Conservation (phyloP, 2,113 vertebrate species). For the Neolamprologus tretocephalus region DNA sequence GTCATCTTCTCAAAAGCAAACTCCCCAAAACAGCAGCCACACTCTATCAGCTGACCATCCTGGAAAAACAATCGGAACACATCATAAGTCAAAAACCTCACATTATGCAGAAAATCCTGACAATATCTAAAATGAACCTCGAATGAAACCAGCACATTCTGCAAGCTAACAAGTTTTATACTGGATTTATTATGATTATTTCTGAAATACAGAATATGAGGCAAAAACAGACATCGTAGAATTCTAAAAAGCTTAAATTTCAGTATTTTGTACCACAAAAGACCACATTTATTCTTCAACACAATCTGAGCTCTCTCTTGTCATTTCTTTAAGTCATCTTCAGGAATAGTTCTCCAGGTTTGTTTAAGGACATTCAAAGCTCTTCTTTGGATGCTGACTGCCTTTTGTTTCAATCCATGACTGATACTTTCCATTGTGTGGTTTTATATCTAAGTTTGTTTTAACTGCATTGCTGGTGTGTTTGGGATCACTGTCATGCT, state of each 20-base stretch:
- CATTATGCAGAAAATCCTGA: neutral
- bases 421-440: neutral
- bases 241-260: neutral
- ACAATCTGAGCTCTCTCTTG: neutral
- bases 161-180: neutral
- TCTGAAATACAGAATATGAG: neutral
- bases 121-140: neutral
- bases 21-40: conserved; percentile 92
- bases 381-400: neutral
- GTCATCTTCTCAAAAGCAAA: conserved; percentile 96
- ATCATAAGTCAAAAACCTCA: neutral
- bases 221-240: neutral
- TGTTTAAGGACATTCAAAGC: neutral
- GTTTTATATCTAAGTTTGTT: neutral
- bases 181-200: neutral
- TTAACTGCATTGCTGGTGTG: neutral
- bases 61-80: conserved; percentile 20
- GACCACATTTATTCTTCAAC: neutral
- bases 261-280: neutral
- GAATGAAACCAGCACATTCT: neutral
- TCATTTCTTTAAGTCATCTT: neutral
- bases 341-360: neutral
- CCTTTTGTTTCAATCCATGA: neutral
- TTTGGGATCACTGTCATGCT: neutral
- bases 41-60: conserved; percentile 97